These are phyloP conservation scores for Brenthis ino DNA, from an alignment of 2,888 invertebrate species.

Conservation along the genomic window DNA sequence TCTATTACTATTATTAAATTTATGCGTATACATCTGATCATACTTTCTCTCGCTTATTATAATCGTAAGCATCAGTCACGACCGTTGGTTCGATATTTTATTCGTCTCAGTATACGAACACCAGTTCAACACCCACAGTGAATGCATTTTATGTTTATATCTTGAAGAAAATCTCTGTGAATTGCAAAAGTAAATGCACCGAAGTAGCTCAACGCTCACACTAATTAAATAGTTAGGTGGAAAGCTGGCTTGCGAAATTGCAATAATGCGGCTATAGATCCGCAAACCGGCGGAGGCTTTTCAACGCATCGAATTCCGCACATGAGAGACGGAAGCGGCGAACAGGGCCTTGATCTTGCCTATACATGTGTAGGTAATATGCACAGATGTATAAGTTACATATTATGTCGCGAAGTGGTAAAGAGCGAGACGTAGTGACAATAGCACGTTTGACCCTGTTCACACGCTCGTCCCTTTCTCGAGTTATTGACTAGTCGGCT, in stretches of 20 bases:
- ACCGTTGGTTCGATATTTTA: slow-evolving; percentile 57
- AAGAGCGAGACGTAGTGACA: slow-evolving; percentile 60
- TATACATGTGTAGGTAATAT: slow-evolving; percentile 41
- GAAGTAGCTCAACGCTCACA: slow-evolving; percentile 32
- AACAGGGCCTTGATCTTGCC: slow-evolving; percentile 72
- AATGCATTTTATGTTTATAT: slow-evolving; percentile 19
- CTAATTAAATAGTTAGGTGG: slow-evolving; percentile 45
- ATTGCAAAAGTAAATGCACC: slow-evolving; percentile 27
- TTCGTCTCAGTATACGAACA: slow-evolving; percentile 51
- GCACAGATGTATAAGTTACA: slow-evolving; percentile 57
- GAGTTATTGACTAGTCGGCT: slow-evolving; percentile 68
- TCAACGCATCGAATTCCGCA: slow-evolving; percentile 59
- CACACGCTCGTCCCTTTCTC: slow-evolving; percentile 73
- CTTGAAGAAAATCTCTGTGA: background rate
- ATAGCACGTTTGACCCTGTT: slow-evolving; percentile 73
- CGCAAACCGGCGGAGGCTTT: slow-evolving; percentile 51
- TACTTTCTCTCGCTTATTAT: slow-evolving; percentile 73
- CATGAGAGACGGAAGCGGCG: slow-evolving; percentile 70
- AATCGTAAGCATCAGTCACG: slow-evolving; percentile 70
- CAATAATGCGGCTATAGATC: slow-evolving; percentile 52
- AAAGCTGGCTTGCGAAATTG: slow-evolving; percentile 47
- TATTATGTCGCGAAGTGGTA: slow-evolving; percentile 53
- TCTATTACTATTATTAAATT: slow-evolving; percentile 79
- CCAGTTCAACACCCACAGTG: background rate
- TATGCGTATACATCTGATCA: slow-evolving; percentile 62